These are phyloP conservation scores for Mus musculus DNA, from an alignment of 2,113 vertebrate genomes.

Conservation along the genomic window DNA sequence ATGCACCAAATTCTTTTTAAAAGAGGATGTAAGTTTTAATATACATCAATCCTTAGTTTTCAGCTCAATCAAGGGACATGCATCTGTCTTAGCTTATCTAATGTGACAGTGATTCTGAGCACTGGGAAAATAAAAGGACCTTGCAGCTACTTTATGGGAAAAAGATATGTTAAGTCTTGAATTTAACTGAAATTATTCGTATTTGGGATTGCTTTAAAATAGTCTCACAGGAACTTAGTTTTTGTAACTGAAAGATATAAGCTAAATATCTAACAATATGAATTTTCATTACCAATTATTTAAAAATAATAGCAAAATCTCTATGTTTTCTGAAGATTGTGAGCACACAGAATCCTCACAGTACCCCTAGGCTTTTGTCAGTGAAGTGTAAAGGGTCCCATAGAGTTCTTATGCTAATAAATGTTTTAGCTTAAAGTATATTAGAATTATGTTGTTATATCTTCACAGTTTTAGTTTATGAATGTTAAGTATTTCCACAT, in stretches of 20 bases:
- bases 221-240: conserved; percentile 10
- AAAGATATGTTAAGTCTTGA: not conserved
- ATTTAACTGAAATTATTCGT: conserved; percentile 41
- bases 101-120: not conserved
- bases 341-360: not conserved
- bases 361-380: not conserved
- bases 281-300: conserved; percentile 18
- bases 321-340: not conserved
- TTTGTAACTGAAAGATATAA: not conserved
- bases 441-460: not conserved
- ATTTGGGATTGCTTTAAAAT: conserved; percentile 59
- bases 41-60: conserved; percentile 44
- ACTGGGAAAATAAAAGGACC: not conserved
- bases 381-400: conserved; percentile 26
- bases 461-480: conserved; percentile 27
- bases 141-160: not conserved
- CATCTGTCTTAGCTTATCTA: conserved; percentile 11
- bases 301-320: conserved; percentile 54
- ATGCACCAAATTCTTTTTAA: not conserved
- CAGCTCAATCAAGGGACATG: not conserved
- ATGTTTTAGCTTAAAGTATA: not conserved
- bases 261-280: not conserved
- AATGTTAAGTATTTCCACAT: conserved; percentile 7
- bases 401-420: conserved; percentile 27
- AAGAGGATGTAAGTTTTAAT: not conserved